phyloP scores from a whole-genome alignment of 2,888 invertebrate genomes.

The Autographa pulchrina region DNA sequence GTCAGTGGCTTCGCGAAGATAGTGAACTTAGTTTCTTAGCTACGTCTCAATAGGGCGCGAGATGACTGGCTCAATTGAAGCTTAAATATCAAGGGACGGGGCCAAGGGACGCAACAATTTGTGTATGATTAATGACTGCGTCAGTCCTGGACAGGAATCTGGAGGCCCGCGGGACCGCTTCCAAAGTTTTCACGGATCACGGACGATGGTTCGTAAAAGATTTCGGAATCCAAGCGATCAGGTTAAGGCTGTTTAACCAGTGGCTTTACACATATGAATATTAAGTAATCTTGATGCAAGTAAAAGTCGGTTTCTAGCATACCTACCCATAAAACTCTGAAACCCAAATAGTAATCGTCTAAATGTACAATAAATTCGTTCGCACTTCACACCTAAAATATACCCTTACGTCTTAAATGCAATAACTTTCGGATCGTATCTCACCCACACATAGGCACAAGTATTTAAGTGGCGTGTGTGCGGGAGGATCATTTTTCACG shows the following conservation, averaged over 20 bases:
- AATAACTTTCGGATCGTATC: conserved; percentile 48
- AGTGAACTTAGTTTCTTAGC: conserved; percentile 64
- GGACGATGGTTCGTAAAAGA: conserved; percentile 29
- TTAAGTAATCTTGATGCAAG: neutral
- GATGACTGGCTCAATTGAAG: conserved; percentile 82
- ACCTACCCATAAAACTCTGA: neutral
- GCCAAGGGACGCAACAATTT: conserved; percentile 63
- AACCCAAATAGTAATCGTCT: neutral
- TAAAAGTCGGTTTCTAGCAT: neutral
- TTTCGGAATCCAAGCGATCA: conserved; percentile 20
- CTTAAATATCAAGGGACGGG: conserved; percentile 72
- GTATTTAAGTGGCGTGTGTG: conserved; percentile 61
- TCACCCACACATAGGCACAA: conserved; percentile 39
- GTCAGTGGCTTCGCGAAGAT: conserved; percentile 55
- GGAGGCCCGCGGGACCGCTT: conserved; percentile 74
- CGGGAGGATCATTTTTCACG: conserved; percentile 87
- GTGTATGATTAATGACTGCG: conserved; percentile 60
- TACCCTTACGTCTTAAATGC: conserved; percentile 15
- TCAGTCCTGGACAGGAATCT: conserved; percentile 46
- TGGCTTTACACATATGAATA: neutral
- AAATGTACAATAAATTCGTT: neutral
- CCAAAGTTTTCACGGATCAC: conserved; percentile 63
- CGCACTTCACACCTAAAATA: conserved; percentile 18
- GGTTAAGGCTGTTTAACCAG: neutral
- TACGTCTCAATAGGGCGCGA: conserved; percentile 67